A percentile compares a stretch with the other conserved stretches of the same genome.
phyloP scores from a whole-genome alignment of 2,797 vertebrate genomes.

The Cossypha dichroa region DNA sequence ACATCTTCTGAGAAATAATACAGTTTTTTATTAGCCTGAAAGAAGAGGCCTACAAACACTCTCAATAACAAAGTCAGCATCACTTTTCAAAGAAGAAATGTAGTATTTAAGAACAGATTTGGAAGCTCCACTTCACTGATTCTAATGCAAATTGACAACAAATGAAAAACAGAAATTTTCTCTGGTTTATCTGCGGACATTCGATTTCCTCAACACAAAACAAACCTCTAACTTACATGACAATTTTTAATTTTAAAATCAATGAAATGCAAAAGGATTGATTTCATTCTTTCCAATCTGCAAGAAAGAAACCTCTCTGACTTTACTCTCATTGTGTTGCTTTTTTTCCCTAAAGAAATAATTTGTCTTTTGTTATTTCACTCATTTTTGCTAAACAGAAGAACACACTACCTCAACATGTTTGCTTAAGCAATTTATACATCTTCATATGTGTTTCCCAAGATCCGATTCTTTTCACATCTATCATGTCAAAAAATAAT shows the following conservation, averaged over 20 bases:
- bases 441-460: neutral
- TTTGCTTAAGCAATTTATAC: neutral
- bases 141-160: neutral
- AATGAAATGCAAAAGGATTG: neutral
- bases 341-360: neutral
- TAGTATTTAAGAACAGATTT: neutral
- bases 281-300: neutral
- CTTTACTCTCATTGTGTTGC: neutral
- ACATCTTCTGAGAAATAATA: neutral
- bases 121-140: neutral
- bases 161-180: neutral
- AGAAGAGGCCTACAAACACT: neutral
- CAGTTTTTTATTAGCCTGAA: neutral
- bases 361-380: neutral
- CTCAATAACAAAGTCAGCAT: fast-evolving
- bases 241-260: neutral
- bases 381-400: neutral
- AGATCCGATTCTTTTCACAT: neutral
- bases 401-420: neutral
- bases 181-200: neutral
- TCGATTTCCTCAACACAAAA: neutral
- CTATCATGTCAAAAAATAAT: neutral
- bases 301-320: neutral
- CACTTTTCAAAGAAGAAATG: neutral
- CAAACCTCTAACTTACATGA: neutral